Conservation (phyloP, 2,113 vertebrate species). For the Ascaphus truei region DNA sequence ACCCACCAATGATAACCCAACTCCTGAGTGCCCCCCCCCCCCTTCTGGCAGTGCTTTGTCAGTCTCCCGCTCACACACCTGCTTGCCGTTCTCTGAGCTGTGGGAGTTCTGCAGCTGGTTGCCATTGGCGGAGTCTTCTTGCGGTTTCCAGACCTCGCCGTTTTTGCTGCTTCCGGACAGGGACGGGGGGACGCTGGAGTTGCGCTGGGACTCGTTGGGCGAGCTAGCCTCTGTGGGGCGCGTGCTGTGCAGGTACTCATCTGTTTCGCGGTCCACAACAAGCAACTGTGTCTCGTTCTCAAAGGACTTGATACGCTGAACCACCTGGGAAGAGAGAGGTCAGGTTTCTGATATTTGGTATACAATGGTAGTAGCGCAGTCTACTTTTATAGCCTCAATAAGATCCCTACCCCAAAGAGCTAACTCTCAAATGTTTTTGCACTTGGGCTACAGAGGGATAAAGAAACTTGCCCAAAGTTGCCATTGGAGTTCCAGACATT, state of each 20-base stretch:
- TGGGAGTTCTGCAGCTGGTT: slow-evolving; percentile 62
- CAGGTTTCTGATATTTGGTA: too few species aligned
- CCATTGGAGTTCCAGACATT: too few species aligned
- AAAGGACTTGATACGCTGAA: slow-evolving; percentile 80
- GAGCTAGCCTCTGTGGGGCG: slow-evolving; percentile 75
- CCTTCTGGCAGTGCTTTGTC: neutral
- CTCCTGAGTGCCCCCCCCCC: too few species aligned
- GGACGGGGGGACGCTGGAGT: neutral
- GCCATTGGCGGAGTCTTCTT: slow-evolving; percentile 46
- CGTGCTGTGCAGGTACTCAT: slow-evolving; percentile 72
- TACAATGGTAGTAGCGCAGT: too few species aligned
- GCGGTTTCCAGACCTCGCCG: slow-evolving; percentile 69
- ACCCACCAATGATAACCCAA: too few species aligned
- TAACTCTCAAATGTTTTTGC: too few species aligned
- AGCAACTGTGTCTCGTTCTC: slow-evolving; percentile 78
- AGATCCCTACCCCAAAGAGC: too few species aligned
- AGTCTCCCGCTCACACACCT: slow-evolving; percentile 62
- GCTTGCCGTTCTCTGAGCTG: slow-evolving; percentile 71
- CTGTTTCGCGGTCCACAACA: slow-evolving; percentile 85
- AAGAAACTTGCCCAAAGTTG: too few species aligned
- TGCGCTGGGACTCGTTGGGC: slow-evolving; percentile 51
- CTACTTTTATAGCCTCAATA: too few species aligned
- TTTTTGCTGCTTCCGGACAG: slow-evolving; percentile 54
- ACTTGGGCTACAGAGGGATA: too few species aligned
- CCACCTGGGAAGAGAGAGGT: slow-evolving; percentile 68